Base-by-base conservation (phyloP, 2,888 invertebrate genomes). In the Hydropsyche betteni region DNA sequence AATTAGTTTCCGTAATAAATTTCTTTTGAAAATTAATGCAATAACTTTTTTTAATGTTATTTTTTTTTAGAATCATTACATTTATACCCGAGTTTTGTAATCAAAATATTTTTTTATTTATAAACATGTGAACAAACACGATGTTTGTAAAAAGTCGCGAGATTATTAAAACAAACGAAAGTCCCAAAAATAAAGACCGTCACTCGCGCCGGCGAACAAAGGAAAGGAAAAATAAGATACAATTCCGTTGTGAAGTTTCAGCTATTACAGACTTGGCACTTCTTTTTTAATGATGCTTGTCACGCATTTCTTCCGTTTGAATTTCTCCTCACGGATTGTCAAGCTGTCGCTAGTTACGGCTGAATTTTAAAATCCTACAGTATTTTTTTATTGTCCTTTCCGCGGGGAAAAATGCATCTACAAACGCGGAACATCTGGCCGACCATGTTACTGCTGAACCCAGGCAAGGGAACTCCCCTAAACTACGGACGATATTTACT, bases 261-360 rank as follows among this genome's bases (percentile, higher is more conserved):
- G 64, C 36, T 36, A 34, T 64, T 33, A 64, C 64, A 64, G 64
- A 64, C 64, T 64, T 36, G 64, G 64, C 64, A 64, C 64, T 64
- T 64, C 38, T 68, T 74, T 76, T 74, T 76, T 76, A 74, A 76
- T 74, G 76, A 76, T 72, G 73, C 76, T 61, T 74, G 76, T 74
- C 75, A 73, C 74, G 74, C 51, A 69, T 74, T 76, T 69, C 55
- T 70, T 14, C 64, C 68, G 51, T 71, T 74, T 74, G 69, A 38
- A 38, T 69, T 73, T 76, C 76, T 55, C n/a, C 76, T 74, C 76
- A 74, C 76, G 76, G 61, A 55, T 61, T 50, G 76, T 72, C 76
- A 76, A 76, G 76, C 76, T 69, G 76, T 55, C 74, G 76, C 76
- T 58, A 68, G 73, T 68, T 73, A 75, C 74, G 51, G 69, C 68